Evolutionary conservation across 37 sponge, comb jelly and placozoan genomes (phyloP).

Genomic region (Cliona cf. orientalis): DNA sequence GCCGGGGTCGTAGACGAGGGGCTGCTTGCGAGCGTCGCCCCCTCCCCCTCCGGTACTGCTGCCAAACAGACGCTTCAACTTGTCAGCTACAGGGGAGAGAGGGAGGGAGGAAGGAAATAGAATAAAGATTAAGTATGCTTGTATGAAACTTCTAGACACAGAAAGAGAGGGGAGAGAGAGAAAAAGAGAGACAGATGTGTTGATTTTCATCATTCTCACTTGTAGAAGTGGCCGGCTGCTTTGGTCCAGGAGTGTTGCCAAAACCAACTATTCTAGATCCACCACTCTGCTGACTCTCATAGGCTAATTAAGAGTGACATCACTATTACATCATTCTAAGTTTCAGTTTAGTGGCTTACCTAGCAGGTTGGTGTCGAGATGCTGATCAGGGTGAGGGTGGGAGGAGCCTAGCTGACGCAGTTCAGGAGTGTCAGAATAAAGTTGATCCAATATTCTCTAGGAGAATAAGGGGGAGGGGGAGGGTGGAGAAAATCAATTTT

Average conservation of each 20-base stretch:
- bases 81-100: constrained; percentile 9
- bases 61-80: constrained; percentile 40
- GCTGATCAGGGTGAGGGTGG: neutral
- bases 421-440: constrained; percentile 60
- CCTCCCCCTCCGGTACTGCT: neutral
- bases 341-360: too few relatives aligned
- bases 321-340: neutral
- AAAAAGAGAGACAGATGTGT: too few relatives aligned
- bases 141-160: too few relatives aligned
- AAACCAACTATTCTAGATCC: constrained; percentile 44
- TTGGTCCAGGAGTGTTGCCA: constrained; percentile 41
- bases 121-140: too few relatives aligned
- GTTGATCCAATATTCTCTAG: constrained; percentile 72
- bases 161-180: too few relatives aligned
- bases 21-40: neutral
- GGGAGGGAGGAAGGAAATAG: neutral
- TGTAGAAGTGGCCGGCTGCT: neutral
- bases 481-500: neutral
- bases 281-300: neutral
- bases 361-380: too few relatives aligned
- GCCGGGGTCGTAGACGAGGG: constrained; percentile 37
- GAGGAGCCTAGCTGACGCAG: neutral
- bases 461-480: neutral
- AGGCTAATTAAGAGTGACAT: neutral
- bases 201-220: constrained; percentile 1